A percentile compares a stretch with the other conserved stretches of the same genome.
phyloP scores from a whole-genome alignment of 2,888 invertebrate species.

The Leptopilina myrica region DNA sequence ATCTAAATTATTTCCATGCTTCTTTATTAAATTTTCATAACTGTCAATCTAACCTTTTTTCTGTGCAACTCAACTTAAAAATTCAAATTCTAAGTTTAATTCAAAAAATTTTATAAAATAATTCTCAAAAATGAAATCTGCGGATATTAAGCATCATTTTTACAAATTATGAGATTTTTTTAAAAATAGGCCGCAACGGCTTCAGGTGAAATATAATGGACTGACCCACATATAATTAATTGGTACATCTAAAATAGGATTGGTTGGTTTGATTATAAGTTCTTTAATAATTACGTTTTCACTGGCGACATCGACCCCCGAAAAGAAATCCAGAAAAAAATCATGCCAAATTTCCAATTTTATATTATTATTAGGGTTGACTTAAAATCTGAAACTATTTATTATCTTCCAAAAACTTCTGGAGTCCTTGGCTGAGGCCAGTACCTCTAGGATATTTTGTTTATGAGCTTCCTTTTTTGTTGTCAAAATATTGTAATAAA shows the following conservation, averaged over 20 bases:
- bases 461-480: constrained; percentile 4
- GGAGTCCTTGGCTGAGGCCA: neutral
- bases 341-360: constrained; percentile 1
- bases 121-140: too few species aligned
- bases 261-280: neutral
- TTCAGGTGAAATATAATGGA: too few species aligned
- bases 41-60: too few species aligned
- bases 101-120: too few species aligned
- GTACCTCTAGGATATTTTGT: neutral
- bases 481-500: neutral
- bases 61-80: too few species aligned
- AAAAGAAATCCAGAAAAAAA: neutral
- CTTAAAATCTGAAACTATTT: neutral
- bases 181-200: too few species aligned
- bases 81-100: too few species aligned
- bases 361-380: neutral
- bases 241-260: neutral
- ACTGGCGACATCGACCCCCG: neutral
- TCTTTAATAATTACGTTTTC: neutral
- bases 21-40: too few species aligned
- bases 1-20: too few species aligned
- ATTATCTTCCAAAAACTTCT: neutral
- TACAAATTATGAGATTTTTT: too few species aligned
- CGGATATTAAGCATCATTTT: too few species aligned
- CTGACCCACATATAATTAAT: too few species aligned